Conservation (phyloP, 1,140 invertebrate species). For the Drosophila littoralis region DNA sequence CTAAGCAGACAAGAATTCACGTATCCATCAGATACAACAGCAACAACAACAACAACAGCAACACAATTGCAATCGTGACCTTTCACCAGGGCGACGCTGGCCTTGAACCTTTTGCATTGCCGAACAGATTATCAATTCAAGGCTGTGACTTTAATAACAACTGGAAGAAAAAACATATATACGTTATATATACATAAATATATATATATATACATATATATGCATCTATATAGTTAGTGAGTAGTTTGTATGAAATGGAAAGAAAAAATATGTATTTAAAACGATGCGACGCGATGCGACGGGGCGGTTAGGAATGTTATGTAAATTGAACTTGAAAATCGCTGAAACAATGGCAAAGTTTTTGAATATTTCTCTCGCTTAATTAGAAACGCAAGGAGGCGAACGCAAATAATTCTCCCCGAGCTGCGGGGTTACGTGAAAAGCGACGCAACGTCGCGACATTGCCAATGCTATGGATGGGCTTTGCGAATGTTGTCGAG, state of each 20-base stretch:
- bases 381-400: constrained; percentile 79
- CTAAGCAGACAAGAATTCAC: too few relatives aligned
- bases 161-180: background rate
- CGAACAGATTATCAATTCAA: constrained; percentile 65
- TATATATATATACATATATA: constrained; percentile 1
- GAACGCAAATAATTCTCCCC: constrained; percentile 76
- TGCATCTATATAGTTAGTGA: background rate
- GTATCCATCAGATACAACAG: background rate
- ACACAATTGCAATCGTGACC: constrained; percentile 41
- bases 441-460: constrained; percentile 24
- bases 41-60: constrained; percentile 2
- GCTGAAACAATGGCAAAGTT: constrained; percentile 78
- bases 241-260: background rate
- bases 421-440: constrained; percentile 46
- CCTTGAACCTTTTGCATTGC: constrained; percentile 65
- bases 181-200: background rate
- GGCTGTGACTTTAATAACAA: constrained; percentile 61
- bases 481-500: background rate
- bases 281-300: constrained; percentile 28
- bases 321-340: constrained; percentile 80
- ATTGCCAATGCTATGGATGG: constrained; percentile 15
- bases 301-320: constrained; percentile 70
- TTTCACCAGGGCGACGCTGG: constrained; percentile 45
- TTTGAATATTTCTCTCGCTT: constrained; percentile 80
- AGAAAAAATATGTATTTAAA: constrained; percentile 20